Evolutionary conservation across 2,797 vertebrate species (phyloP), one percentile per base, ranked within the genome.

Genomic region (Sebastes miniatus): DNA sequence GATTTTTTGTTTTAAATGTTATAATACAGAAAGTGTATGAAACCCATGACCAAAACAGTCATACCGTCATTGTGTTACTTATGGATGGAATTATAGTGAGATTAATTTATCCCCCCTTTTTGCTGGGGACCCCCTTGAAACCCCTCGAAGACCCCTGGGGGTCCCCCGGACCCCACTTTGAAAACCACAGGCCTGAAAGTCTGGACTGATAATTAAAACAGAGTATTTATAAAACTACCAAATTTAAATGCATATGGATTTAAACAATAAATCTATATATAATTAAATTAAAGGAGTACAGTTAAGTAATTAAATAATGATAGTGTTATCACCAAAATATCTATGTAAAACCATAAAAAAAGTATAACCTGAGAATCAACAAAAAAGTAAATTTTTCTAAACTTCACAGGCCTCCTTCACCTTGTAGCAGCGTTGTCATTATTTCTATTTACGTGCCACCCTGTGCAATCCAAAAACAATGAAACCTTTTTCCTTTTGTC

Each of bases 401-500:
- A 61, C 54, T 27, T 64, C 36, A 20, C 43, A 72, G 16, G 24
- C 31, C n/a, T 65, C 11, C 32, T 63, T 47, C 50, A 39, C 43
- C 64, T 72, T 64, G 32, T 8, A 50, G 64, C 52, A 36, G 47
- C 39, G 4, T 31, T 39, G n/a, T 62, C 76, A 70, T 75, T 78
- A 63, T 78, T 69, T 64, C 31, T 76, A 63, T 87, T 84, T 82
- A 79, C 43, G 3, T 67, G 68, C 61, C 10, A 63, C 68, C 59
- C 31, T 79, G 71, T 81, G 77, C 76, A n/a, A 73, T 79, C 57
- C 62, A 14, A 59, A 86, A 79, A 84, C 73, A 83, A 81, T 20
- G 70, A 77, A 47, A 80, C 52, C 61, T 32, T 65, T 32, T 69
- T 52, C 14, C 64, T 80, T 89, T 83, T 83, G 84, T 85, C 87